A percentile compares a stretch with the other conserved stretches of the same genome.
Evolutionary conservation across 2,113 vertebrate genomes (phyloP).

Genomic region (Callorhinus ursinus): DNA sequence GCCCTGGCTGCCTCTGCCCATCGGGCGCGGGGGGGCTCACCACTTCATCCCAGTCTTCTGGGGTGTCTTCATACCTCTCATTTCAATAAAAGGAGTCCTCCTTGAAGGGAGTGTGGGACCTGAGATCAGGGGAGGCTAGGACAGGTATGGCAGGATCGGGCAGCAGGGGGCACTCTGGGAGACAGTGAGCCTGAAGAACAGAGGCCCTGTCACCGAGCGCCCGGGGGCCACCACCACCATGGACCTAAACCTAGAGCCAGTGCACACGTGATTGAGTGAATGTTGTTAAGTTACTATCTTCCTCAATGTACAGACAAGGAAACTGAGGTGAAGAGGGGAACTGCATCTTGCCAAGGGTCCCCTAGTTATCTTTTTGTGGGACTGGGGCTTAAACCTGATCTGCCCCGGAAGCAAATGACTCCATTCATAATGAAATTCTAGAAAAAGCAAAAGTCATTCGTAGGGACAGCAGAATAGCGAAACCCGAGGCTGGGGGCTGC

Average conservation of each 20-base stretch:
- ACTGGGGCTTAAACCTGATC: background rate
- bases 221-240: background rate
- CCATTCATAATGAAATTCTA: background rate
- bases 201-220: background rate
- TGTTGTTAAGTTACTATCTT: background rate
- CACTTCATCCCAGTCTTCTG: background rate
- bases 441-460: background rate
- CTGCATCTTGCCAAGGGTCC: background rate
- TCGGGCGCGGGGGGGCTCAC: rapidly evolving
- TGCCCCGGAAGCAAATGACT: background rate
- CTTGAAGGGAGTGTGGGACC: background rate
- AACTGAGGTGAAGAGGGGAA: background rate
- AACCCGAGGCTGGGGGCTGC: rapidly evolving
- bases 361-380: background rate
- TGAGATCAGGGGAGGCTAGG: background rate
- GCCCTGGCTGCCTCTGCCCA: background rate
- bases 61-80: background rate
- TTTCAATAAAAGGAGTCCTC: background rate
- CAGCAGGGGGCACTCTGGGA: background rate
- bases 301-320: background rate
- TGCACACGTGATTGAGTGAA: rapidly evolving
- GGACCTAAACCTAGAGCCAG: background rate
- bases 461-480: background rate
- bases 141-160: background rate
- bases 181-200: too few species aligned